A percentile compares a stretch with the other conserved stretches of the same genome.
Conservation (phyloP, 2,888 invertebrate genomes). For the Anoplius nigerrimus region DNA sequence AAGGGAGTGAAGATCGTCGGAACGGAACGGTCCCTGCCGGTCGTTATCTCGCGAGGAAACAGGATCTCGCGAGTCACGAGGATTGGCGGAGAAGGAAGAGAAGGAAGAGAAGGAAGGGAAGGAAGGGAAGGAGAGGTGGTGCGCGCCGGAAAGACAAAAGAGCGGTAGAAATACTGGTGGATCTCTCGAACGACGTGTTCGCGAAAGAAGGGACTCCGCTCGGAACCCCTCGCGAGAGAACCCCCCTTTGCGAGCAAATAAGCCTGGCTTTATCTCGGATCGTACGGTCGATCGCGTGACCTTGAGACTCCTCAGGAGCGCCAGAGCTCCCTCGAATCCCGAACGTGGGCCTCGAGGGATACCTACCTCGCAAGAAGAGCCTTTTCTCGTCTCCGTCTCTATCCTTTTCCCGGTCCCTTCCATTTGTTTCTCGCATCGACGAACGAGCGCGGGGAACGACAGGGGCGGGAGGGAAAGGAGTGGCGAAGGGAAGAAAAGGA, state of each 20-base stretch:
- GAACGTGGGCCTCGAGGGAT: slow-evolving; percentile 10
- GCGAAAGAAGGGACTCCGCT: no score
- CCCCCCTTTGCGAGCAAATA: no score
- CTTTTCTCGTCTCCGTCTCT: no score
- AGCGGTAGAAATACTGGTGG: neutral
- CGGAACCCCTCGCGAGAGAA: no score
- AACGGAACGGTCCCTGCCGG: neutral
- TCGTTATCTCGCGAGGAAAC: slow-evolving; percentile 8
- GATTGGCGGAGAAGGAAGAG: neutral
- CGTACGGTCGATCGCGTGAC: slow-evolving; percentile 13
- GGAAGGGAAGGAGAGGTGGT: neutral
- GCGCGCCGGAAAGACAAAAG: neutral
- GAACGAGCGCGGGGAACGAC: no score
- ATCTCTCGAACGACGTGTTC: no score
- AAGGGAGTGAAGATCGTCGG: slow-evolving; percentile 7
- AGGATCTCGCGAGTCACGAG: slow-evolving; percentile 19
- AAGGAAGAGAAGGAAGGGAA: neutral
- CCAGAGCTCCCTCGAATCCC: neutral
- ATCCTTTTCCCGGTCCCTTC: neutral
- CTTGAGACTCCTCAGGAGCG: slow-evolving; percentile 23
- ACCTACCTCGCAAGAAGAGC: neutral
- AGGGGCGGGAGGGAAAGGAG: neutral
- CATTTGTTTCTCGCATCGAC: no score
- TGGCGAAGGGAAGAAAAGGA: neutral
- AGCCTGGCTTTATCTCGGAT: slow-evolving; percentile 22